Base-by-base conservation (phyloP, 2,888 invertebrate genomes). In the Dolichopus griseipennis region DNA sequence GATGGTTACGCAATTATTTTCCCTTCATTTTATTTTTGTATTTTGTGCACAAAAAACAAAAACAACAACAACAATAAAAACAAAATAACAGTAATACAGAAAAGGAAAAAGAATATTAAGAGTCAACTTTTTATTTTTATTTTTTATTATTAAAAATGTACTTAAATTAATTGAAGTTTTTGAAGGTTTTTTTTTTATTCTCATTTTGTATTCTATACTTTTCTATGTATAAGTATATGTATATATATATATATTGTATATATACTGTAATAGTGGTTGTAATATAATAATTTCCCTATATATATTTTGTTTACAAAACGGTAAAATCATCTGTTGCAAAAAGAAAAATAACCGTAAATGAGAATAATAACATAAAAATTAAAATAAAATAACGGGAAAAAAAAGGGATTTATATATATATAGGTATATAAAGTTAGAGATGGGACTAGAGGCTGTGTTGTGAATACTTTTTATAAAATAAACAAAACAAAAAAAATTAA, bases 151-250 rank as follows among this genome's bases (percentile, higher is more conserved):
- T 52, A 5, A 52, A 52, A 52, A 52, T 52, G 52, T 52, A 52
- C 52, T 52, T 52, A 52, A 52, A 52, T 12, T 52, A 52, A 52
- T 52, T 52, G 52, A 52, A 52, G 15, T 52, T 52, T 52, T 52
- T 52, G 9, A 52, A 52, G 18, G 52, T 18, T 52, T 52, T 18
- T 52, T 52, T 52, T 12, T 52, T 43, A 43, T 52, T n/a, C 52
- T 52, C 15, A 41, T 41, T 41, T 41, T 41, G 41, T 41, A 27
- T 27, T 27, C 27, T 27, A 27, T 27, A 27, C 27, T 4, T 27
- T n/a, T n/a, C n/a, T 27, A 27, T 27, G 27, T 5, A 27, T 27
- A 27, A 4, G 27, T 27, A 27, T 27, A 27, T 27, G 5, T 27
- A 27, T 27, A 27, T 27, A 27, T 27, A 27, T 27, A 27, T 27